Base-by-base conservation (phyloP, 1,140 invertebrate genomes). In the Neocloeon triangulifer region DNA sequence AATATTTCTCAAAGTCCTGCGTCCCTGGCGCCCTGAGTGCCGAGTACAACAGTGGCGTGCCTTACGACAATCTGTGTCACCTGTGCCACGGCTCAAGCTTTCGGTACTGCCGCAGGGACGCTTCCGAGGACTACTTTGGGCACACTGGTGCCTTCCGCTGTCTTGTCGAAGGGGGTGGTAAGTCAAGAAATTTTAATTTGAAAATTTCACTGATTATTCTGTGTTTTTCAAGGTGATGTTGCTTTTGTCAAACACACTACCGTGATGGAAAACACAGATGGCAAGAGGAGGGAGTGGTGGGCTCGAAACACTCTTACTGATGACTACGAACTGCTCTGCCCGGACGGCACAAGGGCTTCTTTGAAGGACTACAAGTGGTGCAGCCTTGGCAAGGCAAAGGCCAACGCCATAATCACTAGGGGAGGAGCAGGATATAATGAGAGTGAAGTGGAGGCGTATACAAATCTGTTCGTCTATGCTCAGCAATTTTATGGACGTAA, bases 221-320 rank as follows among this genome's bases (percentile, higher is more conserved):
- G n/a, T n/a, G n/a, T n/a, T n/a, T n/a, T n/a, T n/a, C n/a, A n/a
- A n/a, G n/a, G 86, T 3, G 69, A 96, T 50, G 84, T 95, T 10
- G 88, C 91, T 0, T 96, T 95, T 53, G 77, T 91, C 1, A 81
- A 88, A 38, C 80, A 86, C 50, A 82, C 82, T 1, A 88, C 88
- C 1, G 80, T 92, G 0, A 64, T 68, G 15, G 86, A 92, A 49
- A 92, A 84, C 45, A 80, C 82, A 0, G 84, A 82, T 40, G 86
- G 88, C 1, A 73, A 88, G 36, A 69, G 88, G 21, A 63, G 65
- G 35, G 81, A 88, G 47, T 81, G 69, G 59, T 97, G 91, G 91
- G 82, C 89, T 0, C 55, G 92, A 13, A 91, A 94, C 47, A 68
- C 86, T 13, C 63, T 95, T 15, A 70, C 69, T 1, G 78, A 85